Evolutionary conservation across 2,113 vertebrate genomes (phyloP).

Genomic region (Cyprinus carpio): DNA sequence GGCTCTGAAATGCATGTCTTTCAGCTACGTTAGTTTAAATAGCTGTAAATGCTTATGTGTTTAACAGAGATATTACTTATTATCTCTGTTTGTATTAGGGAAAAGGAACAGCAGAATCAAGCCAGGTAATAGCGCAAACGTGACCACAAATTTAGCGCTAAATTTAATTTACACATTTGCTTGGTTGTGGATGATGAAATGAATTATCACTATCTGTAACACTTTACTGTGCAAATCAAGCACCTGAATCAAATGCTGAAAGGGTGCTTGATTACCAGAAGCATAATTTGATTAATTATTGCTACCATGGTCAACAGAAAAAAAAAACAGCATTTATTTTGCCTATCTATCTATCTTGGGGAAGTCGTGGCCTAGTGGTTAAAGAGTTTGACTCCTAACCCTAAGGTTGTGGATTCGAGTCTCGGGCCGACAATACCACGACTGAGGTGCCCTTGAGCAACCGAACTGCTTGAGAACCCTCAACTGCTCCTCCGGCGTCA

Average conservation of each 20-base stretch:
- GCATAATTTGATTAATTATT: background rate
- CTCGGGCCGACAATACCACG: too few relatives aligned
- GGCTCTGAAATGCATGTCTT: conserved; percentile 37
- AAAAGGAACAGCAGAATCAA: conserved; percentile 16
- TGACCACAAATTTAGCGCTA: background rate
- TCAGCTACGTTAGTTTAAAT: background rate
- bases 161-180: background rate
- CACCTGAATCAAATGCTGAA: background rate
- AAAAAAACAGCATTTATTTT: background rate
- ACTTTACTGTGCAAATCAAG: background rate
- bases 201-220: background rate
- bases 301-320: background rate
- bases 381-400: too few relatives aligned
- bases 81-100: conserved; percentile 10
- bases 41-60: conserved; percentile 24
- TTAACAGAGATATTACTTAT: conserved; percentile 17
- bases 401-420: too few relatives aligned
- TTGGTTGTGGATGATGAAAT: background rate
- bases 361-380: too few relatives aligned
- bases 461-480: too few relatives aligned
- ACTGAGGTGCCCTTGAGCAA: too few relatives aligned
- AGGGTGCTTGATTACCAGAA: background rate
- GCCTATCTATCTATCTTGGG: too few relatives aligned
- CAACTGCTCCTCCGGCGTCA: too few relatives aligned
- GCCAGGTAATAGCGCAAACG: background rate